These are phyloP conservation scores for Lithosia quadra DNA, from an alignment of 2,888 invertebrate genomes.

Conservation along the genomic window DNA sequence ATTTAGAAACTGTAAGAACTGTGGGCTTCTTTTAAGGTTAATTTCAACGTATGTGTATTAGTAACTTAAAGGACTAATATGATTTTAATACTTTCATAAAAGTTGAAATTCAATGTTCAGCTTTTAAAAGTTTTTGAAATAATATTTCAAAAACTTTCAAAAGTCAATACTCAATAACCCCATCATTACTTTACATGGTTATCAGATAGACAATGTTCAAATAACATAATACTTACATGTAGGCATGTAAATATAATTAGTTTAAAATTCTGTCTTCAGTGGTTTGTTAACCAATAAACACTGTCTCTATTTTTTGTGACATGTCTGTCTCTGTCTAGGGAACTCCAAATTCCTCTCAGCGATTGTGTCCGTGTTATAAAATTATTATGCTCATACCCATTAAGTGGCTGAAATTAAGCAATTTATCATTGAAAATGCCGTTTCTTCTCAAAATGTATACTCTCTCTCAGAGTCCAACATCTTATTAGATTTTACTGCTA, in stretches of 20 bases:
- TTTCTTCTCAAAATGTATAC: background rate
- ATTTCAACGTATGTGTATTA: no score
- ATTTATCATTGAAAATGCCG: background rate
- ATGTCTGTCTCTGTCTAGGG: no score
- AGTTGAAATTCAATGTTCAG: background rate
- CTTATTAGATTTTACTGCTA: background rate
- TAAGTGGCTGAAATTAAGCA: conserved; percentile 4
- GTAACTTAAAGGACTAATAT: background rate
- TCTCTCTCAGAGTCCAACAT: background rate
- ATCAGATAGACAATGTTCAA: background rate
- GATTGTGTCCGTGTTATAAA: conserved; percentile 14
- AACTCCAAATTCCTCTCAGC: background rate
- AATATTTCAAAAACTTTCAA: no score
- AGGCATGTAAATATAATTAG: background rate
- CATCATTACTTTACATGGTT: background rate
- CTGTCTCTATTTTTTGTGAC: conserved; percentile 4
- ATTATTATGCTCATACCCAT: background rate
- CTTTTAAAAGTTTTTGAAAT: no score
- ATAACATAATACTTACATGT: no score
- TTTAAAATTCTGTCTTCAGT: background rate
- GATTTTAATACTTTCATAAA: background rate
- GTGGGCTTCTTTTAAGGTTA: no score
- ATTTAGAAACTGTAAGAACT: conserved; percentile 51
- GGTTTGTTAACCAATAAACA: background rate
- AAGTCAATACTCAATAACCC: no score